Evolutionary conservation across 2,888 invertebrate genomes (phyloP), one percentile per base, ranked within the genome.

Genomic region (Lepas anatifera): DNA sequence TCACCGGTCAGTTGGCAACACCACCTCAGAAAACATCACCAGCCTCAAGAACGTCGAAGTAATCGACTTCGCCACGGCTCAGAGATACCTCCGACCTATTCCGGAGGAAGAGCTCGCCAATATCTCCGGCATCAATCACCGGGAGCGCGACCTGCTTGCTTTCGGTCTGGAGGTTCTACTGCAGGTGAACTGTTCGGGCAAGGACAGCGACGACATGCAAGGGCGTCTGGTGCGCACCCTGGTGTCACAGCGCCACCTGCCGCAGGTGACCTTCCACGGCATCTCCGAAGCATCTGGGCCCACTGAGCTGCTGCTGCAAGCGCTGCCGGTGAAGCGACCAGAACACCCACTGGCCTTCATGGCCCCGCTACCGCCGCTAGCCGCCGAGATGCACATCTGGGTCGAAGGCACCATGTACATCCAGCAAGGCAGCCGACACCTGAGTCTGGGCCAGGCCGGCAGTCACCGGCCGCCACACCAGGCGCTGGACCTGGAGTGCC

Each of bases 251-350:
- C 58, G 35, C 58, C 35, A 58, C 16, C 58, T 58, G 35, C 58
- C 58, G 4, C 8, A 8, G 32, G 32, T 58, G 18, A 32, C 32
- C 22, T 32, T 58, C 18, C 16, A 35, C 58, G 58, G 35, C 35
- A 22, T 13, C 22, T 58, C 58, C 22, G 22, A 32, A 22, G 0
- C 8, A 6, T 13, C 35, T 22, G 58, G 58, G 6, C 58, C 58
- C 35, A 58, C 58, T 22, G 58, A 58, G 32, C 58, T 58, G 35
- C 58, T 58, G 58, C 32, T 58, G 35, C 35, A 58, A 35, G 58
- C 58, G 22, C 22, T 58, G 58, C 35, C 58, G 8, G 58, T 58
- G 32, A 25, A 11, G 16, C 4, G 18, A n/a, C 32, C 58, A 1
- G 58, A 4, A 13, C 22, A 22, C 32, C 35, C 52, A 29, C 32